Evolutionary conservation across 2,888 invertebrate genomes (phyloP), one percentile per base, ranked within the genome.

Genomic region (Ophioninae sp.): DNA sequence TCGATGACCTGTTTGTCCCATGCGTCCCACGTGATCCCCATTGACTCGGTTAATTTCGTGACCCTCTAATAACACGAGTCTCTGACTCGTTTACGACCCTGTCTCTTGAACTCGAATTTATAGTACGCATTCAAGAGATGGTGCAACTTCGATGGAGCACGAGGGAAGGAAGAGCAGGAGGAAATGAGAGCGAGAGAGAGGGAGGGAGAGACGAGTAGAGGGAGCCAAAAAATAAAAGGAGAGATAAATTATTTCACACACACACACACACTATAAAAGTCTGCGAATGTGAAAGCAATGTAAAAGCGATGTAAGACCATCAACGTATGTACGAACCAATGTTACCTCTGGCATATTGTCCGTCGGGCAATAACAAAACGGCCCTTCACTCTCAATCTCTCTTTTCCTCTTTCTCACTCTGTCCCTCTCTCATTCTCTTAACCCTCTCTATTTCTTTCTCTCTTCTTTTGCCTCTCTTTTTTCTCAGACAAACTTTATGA

Each of bases 401-500:
- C 68, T 59, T 68, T 30, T 20, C n/a, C 39, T 6, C 7, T 39
- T 6, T 39, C 20, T 22, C 8, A 17, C 51, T 51, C 39, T 17
- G 61, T 68, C 77, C 30, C 20, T 58, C 58, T 39, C 56, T 39
- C 37, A 39, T 61, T 44, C 69, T 64, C 56, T 22, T 30, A 30
- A 2, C 3, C 30, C 61, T 63, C 69, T 37, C 63, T 20, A 5
- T 9, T n/a, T 30, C 23, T 61, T 30, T 51, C 63, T 64, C 56
- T 64, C 63, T 63, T 63, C 20, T 56, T 20, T 10, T 9, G 30
- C 17, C 23, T 61, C n/a, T 22, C 39, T 71, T 72, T 71, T 65
- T 39, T 23, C 68, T 65, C 80, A 61, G 82, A 79, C 83, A 68
- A 82, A 82, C 80, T 86, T 86, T 86, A 86, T 83, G 85, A 77